These are phyloP conservation scores for Clanis bilineata DNA, from an alignment of 2,888 invertebrate species.

Conservation along the genomic window DNA sequence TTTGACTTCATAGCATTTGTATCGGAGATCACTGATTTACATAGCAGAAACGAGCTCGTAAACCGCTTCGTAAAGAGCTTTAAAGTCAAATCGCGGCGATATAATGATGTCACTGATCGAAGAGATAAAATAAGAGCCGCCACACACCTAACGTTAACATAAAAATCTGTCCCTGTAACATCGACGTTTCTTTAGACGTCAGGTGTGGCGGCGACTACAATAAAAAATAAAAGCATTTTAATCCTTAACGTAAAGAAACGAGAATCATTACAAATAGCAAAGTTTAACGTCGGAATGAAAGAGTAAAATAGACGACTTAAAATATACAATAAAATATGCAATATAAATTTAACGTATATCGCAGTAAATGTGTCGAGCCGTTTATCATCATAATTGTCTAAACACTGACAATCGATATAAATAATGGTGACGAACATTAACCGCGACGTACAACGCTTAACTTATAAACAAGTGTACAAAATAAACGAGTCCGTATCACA, in stretches of 20 bases:
- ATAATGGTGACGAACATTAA: slow-evolving; percentile 18
- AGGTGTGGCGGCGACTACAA: slow-evolving; percentile 30
- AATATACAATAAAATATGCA: slow-evolving; percentile 26
- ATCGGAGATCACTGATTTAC: background rate
- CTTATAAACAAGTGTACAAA: slow-evolving; percentile 45
- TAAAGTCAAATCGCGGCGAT: background rate
- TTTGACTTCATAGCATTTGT: background rate
- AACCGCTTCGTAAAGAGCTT: background rate
- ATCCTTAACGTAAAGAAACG: slow-evolving; percentile 14
- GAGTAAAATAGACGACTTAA: slow-evolving; percentile 58
- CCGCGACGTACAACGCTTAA: slow-evolving; percentile 25
- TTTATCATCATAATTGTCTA: background rate
- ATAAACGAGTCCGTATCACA: slow-evolving; percentile 44
- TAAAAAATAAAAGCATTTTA: background rate
- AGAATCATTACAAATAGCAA: slow-evolving; percentile 29
- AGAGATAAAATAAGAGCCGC: slow-evolving; percentile 24
- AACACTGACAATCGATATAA: background rate
- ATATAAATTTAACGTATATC: background rate
- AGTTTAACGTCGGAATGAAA: slow-evolving; percentile 63
- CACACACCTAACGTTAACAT: slow-evolving; percentile 34
- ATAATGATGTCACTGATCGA: slow-evolving; percentile 21
- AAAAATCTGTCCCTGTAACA: slow-evolving; percentile 31
- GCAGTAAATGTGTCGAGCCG: background rate
- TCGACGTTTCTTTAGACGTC: slow-evolving; percentile 22
- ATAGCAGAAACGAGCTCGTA: background rate